These are phyloP conservation scores for Nomada hirtipes DNA, from an alignment of 2,888 invertebrate species.

Conservation along the genomic window DNA sequence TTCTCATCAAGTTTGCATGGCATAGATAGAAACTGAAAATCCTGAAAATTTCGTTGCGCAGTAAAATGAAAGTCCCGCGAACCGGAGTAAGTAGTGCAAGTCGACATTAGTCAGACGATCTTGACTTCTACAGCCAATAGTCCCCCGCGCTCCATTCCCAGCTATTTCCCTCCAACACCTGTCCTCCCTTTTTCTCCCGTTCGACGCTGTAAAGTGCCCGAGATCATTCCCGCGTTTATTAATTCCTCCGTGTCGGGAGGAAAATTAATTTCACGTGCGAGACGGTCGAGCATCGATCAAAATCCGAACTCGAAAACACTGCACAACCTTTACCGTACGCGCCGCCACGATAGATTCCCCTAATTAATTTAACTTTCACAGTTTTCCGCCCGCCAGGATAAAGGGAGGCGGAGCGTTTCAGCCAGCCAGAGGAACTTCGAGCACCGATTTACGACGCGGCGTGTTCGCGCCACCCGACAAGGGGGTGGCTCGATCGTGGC, in stretches of 20 bases:
- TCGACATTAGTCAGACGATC: background rate
- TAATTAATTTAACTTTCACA: slow-evolving; percentile 59
- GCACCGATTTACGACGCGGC: slow-evolving; percentile 57
- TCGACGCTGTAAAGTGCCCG: background rate
- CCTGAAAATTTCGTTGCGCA: background rate
- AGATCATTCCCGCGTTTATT: slow-evolving; percentile 27
- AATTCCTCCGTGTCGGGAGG: slow-evolving; percentile 10
- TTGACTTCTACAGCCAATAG: too few species aligned
- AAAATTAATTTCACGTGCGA: slow-evolving; percentile 44
- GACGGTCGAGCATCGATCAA: slow-evolving; percentile 48
- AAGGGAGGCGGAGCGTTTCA: background rate
- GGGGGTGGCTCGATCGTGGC: slow-evolving; percentile 50
- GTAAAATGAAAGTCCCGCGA: background rate
- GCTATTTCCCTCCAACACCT: too few species aligned
- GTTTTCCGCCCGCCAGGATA: slow-evolving; percentile 38
- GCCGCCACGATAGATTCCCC: slow-evolving; percentile 46
- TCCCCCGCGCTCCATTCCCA: too few species aligned
- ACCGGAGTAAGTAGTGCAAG: background rate
- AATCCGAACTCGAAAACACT: slow-evolving; percentile 35
- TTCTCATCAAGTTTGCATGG: too few species aligned
- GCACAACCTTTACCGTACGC: slow-evolving; percentile 47
- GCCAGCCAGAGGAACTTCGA: slow-evolving; percentile 33
- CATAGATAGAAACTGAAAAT: too few species aligned
- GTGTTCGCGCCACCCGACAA: slow-evolving; percentile 37
- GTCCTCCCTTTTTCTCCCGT: too few species aligned